Evolutionary conservation across 2,888 invertebrate genomes (phyloP).

Genomic region (Osmoderma eremita): DNA sequence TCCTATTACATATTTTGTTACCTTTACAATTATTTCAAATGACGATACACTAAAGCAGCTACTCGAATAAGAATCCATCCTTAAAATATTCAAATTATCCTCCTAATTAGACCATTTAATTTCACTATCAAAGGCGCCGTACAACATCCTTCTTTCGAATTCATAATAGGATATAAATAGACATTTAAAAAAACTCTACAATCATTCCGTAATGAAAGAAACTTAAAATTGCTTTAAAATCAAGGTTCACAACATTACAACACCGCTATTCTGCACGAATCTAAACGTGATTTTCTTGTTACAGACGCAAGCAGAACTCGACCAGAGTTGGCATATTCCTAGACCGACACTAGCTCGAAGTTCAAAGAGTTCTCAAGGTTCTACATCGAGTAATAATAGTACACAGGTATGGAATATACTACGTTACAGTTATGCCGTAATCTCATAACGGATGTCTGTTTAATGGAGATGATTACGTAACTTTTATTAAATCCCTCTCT

Average conservation of each 20-base stretch:
- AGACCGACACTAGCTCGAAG: slow-evolving; percentile 78
- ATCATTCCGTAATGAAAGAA: slow-evolving; percentile 8
- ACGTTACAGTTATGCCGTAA: not conserved
- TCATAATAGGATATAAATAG: slow-evolving; percentile 19
- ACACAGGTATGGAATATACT: slow-evolving; percentile 76
- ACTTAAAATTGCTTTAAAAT: slow-evolving; percentile 2
- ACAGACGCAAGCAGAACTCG: slow-evolving; percentile 56
- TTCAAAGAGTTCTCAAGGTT: slow-evolving; percentile 74
- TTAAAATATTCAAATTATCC: too few species aligned
- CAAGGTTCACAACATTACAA: slow-evolving; percentile 21
- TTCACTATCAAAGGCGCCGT: too few species aligned
- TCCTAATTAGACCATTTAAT: too few species aligned
- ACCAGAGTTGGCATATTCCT: slow-evolving; percentile 81
- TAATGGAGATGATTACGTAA: slow-evolving; percentile 13
- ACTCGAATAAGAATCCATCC: too few species aligned
- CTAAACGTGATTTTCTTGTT: slow-evolving; percentile 33
- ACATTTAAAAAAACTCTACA: not conserved
- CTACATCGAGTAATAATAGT: slow-evolving; percentile 79
- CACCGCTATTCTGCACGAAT: slow-evolving; percentile 1
- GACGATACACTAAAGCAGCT: too few species aligned
- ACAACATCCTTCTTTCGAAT: not conserved
- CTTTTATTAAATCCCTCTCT: not conserved
- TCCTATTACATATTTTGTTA: too few species aligned
- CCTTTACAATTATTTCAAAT: too few species aligned
- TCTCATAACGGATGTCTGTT: too few species aligned